Evolutionary conservation across 92 coral and sea anemone species (phyloP), one percentile per base, ranked within the genome.

Genomic region (Zoanthus gigantus): DNA sequence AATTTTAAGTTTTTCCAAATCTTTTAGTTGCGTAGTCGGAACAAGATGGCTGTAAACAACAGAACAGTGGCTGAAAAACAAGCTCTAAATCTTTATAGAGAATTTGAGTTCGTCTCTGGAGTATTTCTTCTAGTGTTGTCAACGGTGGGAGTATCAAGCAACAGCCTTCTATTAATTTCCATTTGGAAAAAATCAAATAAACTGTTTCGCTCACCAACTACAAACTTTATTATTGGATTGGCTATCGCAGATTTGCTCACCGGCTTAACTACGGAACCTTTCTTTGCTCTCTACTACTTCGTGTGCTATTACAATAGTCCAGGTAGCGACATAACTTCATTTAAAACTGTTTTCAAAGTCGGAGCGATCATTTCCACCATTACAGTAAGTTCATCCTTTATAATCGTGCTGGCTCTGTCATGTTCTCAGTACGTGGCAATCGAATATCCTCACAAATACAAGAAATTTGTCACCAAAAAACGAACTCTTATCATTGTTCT

Each of bases 361-460:
- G 85, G 85, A 10, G 85, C 63, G n/a, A 29, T 66, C 29, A 81
- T 81, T 45, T 81, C 85, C 8, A 81, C 85, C 31, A 57, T 81
- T 11, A 81, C 85, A 23, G 85, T 81, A 46, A 81, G 85, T 14
- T 81, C 56, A 14, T 81, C 85, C 17, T 81, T 81, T 23, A 74
- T 81, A 12, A 81, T 81, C 13, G 85, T 81, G 11, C 16, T 81
- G 28, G 85, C 85, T 3, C 74, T 81, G 0, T 81, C 85, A 4
- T 81, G 85, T 18, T 81, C 85, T 5, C 85, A 81, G 12, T 81
- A 81, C 75, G 74, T 81, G 28, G 85, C 85, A 63, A 81, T 81
- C 29, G 85, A 23, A 71, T 81, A 63, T 18, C 85, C 85, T 14
- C 85, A 81, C 85, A 81, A 81, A 52, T 81, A 81, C 85, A 81